Conservation (phyloP, 2,888 invertebrate species). For the Gymnocheta viridis region DNA sequence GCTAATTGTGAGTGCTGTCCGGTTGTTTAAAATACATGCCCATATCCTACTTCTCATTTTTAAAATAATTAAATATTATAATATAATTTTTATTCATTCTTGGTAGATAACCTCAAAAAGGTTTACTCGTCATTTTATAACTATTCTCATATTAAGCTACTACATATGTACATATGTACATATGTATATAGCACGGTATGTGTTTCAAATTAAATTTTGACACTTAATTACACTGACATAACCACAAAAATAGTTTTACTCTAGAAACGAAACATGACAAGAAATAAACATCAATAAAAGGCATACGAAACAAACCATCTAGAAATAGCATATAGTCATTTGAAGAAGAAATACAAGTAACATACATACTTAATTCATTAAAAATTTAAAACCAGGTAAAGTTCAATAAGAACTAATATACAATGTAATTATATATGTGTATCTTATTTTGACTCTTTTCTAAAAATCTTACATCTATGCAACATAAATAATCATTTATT, state of each 20-base stretch:
- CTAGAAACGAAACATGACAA: constrained; percentile 20
- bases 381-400: constrained; percentile 39
- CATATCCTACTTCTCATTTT: too few species aligned
- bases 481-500: constrained; percentile 60
- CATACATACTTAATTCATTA: constrained; percentile 16
- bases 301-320: neutral
- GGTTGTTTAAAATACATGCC: too few species aligned
- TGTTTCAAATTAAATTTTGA: constrained; percentile 62
- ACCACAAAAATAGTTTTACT: constrained; percentile 50
- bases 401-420: constrained; percentile 11
- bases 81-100: too few species aligned
- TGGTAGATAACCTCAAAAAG: too few species aligned
- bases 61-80: too few species aligned
- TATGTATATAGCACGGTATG: neutral
- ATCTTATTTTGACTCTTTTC: constrained; percentile 30
- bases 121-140: too few species aligned
- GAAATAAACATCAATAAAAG: constrained; percentile 34
- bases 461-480: neutral
- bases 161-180: neutral
- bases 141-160: too few species aligned
- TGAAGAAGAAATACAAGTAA: neutral
- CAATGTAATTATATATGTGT: too few species aligned
- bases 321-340: neutral
- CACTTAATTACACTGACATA: constrained; percentile 64
- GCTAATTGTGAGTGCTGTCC: too few species aligned